These are phyloP conservation scores for Pecten maximus DNA, from an alignment of 2,888 invertebrate genomes.

Conservation along the genomic window DNA sequence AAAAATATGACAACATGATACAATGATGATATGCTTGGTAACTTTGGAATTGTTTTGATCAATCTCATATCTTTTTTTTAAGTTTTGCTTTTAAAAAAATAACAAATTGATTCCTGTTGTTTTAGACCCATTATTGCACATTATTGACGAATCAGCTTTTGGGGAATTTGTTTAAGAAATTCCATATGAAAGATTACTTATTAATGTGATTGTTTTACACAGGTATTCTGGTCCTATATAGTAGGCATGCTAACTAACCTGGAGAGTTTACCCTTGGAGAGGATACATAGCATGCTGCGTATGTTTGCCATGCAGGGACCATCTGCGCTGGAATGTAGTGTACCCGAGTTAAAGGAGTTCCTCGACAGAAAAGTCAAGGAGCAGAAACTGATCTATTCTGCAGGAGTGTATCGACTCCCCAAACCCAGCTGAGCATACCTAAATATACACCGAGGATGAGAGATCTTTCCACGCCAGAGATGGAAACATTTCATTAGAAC, in stretches of 20 bases:
- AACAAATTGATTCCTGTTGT: no score
- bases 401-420: slow-evolving; percentile 93
- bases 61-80: no score
- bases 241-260: slow-evolving; percentile 98
- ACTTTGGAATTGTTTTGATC: no score
- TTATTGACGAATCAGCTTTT: no score
- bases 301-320: slow-evolving; percentile 98
- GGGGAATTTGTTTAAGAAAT: no score
- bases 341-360: slow-evolving; percentile 93
- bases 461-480: background rate
- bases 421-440: slow-evolving; percentile 58
- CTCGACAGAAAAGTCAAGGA: slow-evolving; percentile 96
- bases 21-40: no score
- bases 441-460: background rate
- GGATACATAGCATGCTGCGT: slow-evolving; percentile 97
- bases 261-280: slow-evolving; percentile 93
- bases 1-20: no score
- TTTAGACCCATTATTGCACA: no score
- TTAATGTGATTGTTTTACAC: slow-evolving; percentile 62
- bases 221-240: slow-evolving; percentile 97
- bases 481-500: background rate
- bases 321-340: slow-evolving; percentile 91
- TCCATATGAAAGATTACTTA: no score
- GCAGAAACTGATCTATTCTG: slow-evolving; percentile 92
- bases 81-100: no score